Evolutionary conservation across 2,888 invertebrate species (phyloP), one percentile per base, ranked within the genome.

Genomic region (Heliconius charithonia): DNA sequence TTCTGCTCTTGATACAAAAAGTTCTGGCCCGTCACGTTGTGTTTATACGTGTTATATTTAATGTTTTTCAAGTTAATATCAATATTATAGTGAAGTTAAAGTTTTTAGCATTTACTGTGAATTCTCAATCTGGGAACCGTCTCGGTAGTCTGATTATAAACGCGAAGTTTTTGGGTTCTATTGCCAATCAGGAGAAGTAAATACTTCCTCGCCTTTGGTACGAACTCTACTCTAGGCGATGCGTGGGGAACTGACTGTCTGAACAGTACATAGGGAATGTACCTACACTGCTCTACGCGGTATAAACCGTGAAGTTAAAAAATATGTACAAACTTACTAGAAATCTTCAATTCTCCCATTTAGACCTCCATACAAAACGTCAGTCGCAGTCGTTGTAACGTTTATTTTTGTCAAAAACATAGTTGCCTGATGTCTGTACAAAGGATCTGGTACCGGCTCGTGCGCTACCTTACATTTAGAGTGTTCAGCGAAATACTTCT

Each of bases 331-430:
- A 29, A 82, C 84, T 84, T 80, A 85, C 85, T 82, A 86, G 76
- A 86, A 85, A 45, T 85, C 85, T 25, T 80, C 82, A 27, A 86
- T 82, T 16, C 82, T 77, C 29, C 85, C 85, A 69, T 85, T 84
- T 0, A 85, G 78, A 0, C 84, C 84, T 25, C 71, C 78, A 41
- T 82, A 79, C 7, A 79, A 29, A 3, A 80, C 69, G 41, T 84
- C 81, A 4, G 59, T 71, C 2, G 77, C 76, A 13, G 81, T 79
- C 3, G 80, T 25, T 9, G 85, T 83, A 0, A 84, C 13, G 29
- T 85, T 85, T 25, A 81, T 59, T 19, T 51, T 74, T 3, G 83
- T 62, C 9, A 83, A 74, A 66, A 82, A 83, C 16, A 76, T 29
- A 3, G 81, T 83, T 6, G 81, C 66, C 37, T 81, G 74, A 2